These are phyloP conservation scores for Panopea generosa DNA, from an alignment of 2,888 invertebrate genomes.

Conservation along the genomic window DNA sequence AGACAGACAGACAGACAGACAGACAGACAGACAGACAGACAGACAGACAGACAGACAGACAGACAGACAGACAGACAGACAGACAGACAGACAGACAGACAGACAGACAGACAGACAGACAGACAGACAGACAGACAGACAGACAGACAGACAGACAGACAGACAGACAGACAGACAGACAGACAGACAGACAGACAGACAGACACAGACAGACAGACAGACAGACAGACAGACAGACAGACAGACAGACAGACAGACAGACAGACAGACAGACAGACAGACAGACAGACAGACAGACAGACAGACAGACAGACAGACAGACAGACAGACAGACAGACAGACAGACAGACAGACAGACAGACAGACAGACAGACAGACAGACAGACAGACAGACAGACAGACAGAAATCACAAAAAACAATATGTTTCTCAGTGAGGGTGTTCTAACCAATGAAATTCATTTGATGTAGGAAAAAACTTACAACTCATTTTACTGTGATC, in stretches of 20 bases:
- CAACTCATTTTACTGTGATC: too few relatives aligned
- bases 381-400: slow-evolving; percentile 12
- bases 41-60: slow-evolving; percentile 12
- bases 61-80: slow-evolving; percentile 12
- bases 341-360: slow-evolving; percentile 12
- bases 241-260: slow-evolving; percentile 12
- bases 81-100: slow-evolving; percentile 12
- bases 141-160: slow-evolving; percentile 12
- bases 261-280: slow-evolving; percentile 12
- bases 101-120: slow-evolving; percentile 12
- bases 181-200: slow-evolving; percentile 12
- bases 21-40: slow-evolving; percentile 12
- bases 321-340: slow-evolving; percentile 12
- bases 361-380: slow-evolving; percentile 12
- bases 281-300: slow-evolving; percentile 12
- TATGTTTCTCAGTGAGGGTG: too few relatives aligned
- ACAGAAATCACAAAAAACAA: background rate
- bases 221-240: slow-evolving; percentile 12
- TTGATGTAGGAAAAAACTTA: too few relatives aligned
- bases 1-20: slow-evolving; percentile 12
- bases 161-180: slow-evolving; percentile 12
- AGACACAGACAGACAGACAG: slow-evolving; percentile 10
- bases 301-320: slow-evolving; percentile 12
- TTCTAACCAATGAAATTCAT: too few relatives aligned
- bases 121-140: slow-evolving; percentile 12